Evolutionary conservation across 1,140 invertebrate genomes (phyloP), one percentile per base, ranked within the genome.

Genomic region (Potamilus streckersoni): DNA sequence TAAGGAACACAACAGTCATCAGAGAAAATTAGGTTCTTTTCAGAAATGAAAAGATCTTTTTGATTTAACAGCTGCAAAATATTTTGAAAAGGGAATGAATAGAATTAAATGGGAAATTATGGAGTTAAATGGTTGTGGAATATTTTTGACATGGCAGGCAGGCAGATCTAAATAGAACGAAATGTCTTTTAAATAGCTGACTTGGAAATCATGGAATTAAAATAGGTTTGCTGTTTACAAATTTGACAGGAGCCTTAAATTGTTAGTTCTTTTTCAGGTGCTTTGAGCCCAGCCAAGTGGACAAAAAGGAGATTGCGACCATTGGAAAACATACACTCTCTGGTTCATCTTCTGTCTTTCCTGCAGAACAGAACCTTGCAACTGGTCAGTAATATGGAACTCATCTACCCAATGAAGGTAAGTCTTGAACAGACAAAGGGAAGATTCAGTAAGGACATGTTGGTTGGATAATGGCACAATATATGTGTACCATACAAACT

Each of bases 311-410:
- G 82, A 59, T 82, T 83, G 27, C 81, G 82, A 57, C 84, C 84
- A 11, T 67, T 89, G 81, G 85, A 85, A 23, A 87, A 87, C 70
- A 68, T 89, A 2, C 84, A 89, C 20, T 86, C 84, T 6, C 79
- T 86, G 72, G 81, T 86, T 64, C 61, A 73, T 2, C 27, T 80
- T 4, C 62, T 81, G 17, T 73, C 62, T 13, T 27, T 79, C 31
- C 55, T 81, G 23, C 66, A 72, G 27, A 23, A 67, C 16, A 20
- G 59, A 17, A 58, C 63, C 20, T 4, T 68, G 16, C 31, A 58
- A 61, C 55, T 71, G 6, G 74, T 66, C 13, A 56, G 15, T 58
- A 72, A 79, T 17, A 23, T n/a, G 20, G 69, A 73, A 38, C 38
- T 3, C 38, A 38, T 38, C 38, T 38, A 38, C 38, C 38, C 38